phyloP scores from a whole-genome alignment of 2,797 vertebrate species.

The Pipistrellus pygmaeus region DNA sequence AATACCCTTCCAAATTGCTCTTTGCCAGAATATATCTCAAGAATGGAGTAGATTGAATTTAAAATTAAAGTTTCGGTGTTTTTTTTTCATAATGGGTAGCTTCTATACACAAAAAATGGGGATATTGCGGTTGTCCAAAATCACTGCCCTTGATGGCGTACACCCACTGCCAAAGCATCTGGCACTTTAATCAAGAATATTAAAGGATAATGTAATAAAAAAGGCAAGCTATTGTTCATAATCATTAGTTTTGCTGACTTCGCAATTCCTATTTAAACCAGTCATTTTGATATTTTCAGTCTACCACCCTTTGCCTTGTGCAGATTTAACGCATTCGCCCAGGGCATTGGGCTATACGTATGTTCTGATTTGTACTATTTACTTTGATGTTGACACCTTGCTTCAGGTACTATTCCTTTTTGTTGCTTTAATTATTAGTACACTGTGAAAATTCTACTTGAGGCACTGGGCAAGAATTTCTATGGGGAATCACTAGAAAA shows the following conservation, averaged over 20 bases:
- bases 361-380: neutral
- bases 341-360: rapidly evolving
- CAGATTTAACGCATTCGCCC: neutral
- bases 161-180: neutral
- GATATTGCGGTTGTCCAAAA: neutral
- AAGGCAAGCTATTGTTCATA: neutral
- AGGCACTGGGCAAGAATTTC: neutral
- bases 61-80: neutral
- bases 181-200: neutral
- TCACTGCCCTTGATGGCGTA: neutral
- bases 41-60: neutral
- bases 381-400: constrained; percentile 28
- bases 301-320: neutral
- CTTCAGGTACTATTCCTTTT: neutral
- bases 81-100: neutral
- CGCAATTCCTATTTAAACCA: neutral
- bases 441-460: neutral
- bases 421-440: neutral
- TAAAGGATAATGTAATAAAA: neutral
- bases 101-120: neutral
- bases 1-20: neutral
- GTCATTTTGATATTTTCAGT: neutral
- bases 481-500: neutral
- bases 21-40: neutral
- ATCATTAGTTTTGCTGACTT: neutral